phyloP scores from a whole-genome alignment of 2,113 vertebrate species.

The Rhipidura dahli region DNA sequence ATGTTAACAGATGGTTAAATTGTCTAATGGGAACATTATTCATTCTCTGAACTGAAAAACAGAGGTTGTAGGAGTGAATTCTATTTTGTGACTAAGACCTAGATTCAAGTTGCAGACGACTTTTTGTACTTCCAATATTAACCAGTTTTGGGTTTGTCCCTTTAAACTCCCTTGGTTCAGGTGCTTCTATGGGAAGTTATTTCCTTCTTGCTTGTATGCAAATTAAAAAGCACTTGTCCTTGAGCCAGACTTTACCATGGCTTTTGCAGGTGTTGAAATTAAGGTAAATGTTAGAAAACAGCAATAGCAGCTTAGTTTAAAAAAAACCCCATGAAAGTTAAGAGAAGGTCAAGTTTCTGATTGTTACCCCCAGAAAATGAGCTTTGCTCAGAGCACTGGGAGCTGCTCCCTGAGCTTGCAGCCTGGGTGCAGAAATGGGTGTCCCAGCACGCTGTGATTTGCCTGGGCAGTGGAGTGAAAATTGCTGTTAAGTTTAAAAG shows the following conservation, averaged over 20 bases:
- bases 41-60: background rate
- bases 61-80: background rate
- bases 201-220: background rate
- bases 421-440: background rate
- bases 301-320: background rate
- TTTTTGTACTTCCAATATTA: background rate
- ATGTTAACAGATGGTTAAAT: background rate
- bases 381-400: background rate
- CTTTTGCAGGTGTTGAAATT: background rate
- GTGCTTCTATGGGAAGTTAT: background rate
- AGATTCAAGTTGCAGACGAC: background rate
- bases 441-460: rapidly evolving
- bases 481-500: background rate
- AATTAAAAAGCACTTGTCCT: background rate
- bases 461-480: background rate
- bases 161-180: background rate
- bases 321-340: background rate
- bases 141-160: background rate
- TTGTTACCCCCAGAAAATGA: background rate
- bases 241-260: background rate
- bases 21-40: background rate
- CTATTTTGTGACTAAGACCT: background rate
- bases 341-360: background rate
- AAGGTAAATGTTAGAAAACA: background rate
- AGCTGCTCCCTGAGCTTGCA: background rate